Evolutionary conservation across 2,888 invertebrate species (phyloP), one percentile per base, ranked within the genome.

Genomic region (Xanthorhoe designata): DNA sequence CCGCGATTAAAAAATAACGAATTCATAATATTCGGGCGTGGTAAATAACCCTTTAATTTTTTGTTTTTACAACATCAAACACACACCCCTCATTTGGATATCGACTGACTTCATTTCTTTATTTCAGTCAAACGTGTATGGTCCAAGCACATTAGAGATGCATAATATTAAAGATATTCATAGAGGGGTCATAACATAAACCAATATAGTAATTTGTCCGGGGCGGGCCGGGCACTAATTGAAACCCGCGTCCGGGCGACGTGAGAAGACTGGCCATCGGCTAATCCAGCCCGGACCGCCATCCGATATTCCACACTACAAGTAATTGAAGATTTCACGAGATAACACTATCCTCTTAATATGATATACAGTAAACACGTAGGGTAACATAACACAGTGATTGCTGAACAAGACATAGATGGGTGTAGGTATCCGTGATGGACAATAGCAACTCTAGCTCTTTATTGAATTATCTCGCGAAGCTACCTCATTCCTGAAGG

Each of bases 1-100:
- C 89, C 88, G 81, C 86, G 91, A 90, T 91, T 92, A 92, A 89
- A 87, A 90, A 87, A 84, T 89, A 90, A 86, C 87, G 86, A 87
- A 89, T 90, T 88, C 85, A 88, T 87, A 83, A 85, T 80, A 85
- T 84, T 82, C 81, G 82, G 82, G 82, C 82, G 83, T 84, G 79
- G 77, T 78, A 80, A 81, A 83, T 81, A 80, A 84, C 85, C 86
- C 85, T 87, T 86, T 87, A 87, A 78, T 81, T 71, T 73, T 73
- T 69, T 76, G 75, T 79, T 78, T 78, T 80, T 76, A 68, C 73
- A 68, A 75, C 63, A 68, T 71, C 70, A 71, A 69, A 73, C 63
- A 58, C 47, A 59, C 68, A 50, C 49, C 61, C 56, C 52, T 61
- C 53, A 55, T 65, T 63, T 60, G 47, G 56, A 57, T 32, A 47